Base-by-base conservation (phyloP, 2,797 vertebrate genomes). In the Syngnathus rostellatus region DNA sequence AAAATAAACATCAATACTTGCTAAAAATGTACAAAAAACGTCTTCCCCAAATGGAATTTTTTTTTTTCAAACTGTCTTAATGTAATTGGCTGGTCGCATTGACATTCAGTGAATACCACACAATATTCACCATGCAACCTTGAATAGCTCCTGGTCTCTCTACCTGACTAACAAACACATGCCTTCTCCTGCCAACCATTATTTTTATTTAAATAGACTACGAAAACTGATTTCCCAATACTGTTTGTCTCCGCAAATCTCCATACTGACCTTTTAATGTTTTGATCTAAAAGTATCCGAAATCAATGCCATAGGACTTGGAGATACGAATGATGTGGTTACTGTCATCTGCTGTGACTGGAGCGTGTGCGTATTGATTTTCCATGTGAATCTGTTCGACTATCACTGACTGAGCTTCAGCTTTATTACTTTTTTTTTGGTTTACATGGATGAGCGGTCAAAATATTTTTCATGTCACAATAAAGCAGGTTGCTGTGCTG, bases 401-500 rank as follows among this genome's bases (percentile, higher is more conserved):
- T 11, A n/a, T 60, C 58, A 40, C 58, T 40, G 58, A 40, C 14
- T 9, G 16, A 19, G 58, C 16, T 40, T 60, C 58, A 19, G 37
- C 31, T 31, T 31, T 31, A 31, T 31, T 31, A 31, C 31, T 31
- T 31, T 31, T 31, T 31, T 31, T 31, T 69, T 16, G 57, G 68
- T 75, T 77, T 74, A 74, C 73, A 55, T 11, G 10, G 48, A 50
- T 14, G 17, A 6, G 6, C 4, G 41, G 41, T 53, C 2, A 8
- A 53, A 23, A 55, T 55, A 21, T 55, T 63, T 12, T 46, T 19
- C 31, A 6, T 53, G 38, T 55, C 38, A 39, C 5, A 39, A 19
- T 25, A 19, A n/a, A 40, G 37, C 11, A 16, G 16, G 37, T 40
- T 21, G 38, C 19, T 60, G 58, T 40, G 58, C 38, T 41, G 39